Evolutionary conservation across 2,113 vertebrate genomes (phyloP).

Genomic region (Tylochromis polylepis): DNA sequence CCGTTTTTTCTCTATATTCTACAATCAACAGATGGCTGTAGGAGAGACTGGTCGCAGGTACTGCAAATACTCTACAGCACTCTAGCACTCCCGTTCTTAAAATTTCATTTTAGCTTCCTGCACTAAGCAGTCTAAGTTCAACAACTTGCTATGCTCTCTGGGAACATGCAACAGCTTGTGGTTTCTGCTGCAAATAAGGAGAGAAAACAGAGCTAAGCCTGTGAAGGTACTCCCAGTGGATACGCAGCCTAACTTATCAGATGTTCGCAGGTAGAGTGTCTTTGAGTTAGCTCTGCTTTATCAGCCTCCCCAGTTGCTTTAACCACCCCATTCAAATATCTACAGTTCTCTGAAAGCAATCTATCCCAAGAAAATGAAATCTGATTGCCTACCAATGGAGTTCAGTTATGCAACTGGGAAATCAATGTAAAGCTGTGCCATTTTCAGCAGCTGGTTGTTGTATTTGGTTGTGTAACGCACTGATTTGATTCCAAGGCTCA

Average conservation of each 20-base stretch:
- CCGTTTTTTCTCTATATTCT: not conserved
- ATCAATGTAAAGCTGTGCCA: conserved; percentile 4
- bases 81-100: not conserved
- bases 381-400: conserved; percentile 7
- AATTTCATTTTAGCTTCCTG: conserved; percentile 23
- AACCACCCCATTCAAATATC: not conserved
- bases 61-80: not conserved
- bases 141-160: not conserved
- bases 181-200: conserved; percentile 15
- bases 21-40: conserved; percentile 27
- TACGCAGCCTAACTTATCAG: not conserved
- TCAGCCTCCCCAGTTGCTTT: not conserved
- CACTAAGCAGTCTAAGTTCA: not conserved
- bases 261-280: conserved; percentile 9
- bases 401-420: conserved; percentile 4
- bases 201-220: not conserved
- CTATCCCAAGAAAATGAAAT: conserved; percentile 15
- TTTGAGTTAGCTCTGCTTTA: conserved; percentile 12
- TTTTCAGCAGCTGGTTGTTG: not conserved
- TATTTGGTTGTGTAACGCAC: not conserved
- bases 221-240: conserved; percentile 3
- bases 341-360: not conserved
- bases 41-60: conserved; percentile 16
- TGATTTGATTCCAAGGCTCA: conserved; percentile 3
- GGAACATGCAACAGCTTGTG: conserved; percentile 26